These are phyloP conservation scores for Anguilla megastoma DNA, from an alignment of 2,797 vertebrate genomes.

Conservation along the genomic window DNA sequence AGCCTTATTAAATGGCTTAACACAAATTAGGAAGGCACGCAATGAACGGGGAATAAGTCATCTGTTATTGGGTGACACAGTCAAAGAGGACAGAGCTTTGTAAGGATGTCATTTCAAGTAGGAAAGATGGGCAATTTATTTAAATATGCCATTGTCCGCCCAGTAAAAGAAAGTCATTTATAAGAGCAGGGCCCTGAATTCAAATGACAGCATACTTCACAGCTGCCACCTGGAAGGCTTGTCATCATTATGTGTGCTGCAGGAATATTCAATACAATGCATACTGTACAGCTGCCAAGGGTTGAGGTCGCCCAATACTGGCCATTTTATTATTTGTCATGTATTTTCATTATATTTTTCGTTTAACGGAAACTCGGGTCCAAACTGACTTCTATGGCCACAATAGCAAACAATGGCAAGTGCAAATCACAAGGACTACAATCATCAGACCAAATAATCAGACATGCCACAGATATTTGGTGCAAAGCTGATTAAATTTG, in stretches of 20 bases:
- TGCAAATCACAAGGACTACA: neutral
- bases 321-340: neutral
- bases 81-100: slow-evolving; percentile 25
- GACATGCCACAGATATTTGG: neutral
- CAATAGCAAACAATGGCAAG: neutral
- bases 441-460: neutral
- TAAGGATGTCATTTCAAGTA: slow-evolving; percentile 26
- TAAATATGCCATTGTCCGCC: slow-evolving; percentile 33
- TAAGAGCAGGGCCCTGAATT: slow-evolving; percentile 18
- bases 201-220: slow-evolving; percentile 1
- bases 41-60: slow-evolving; percentile 23
- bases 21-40: neutral
- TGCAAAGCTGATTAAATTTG: too few species aligned
- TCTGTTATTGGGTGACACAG: slow-evolving; percentile 9
- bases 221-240: slow-evolving; percentile 15
- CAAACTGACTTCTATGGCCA: neutral
- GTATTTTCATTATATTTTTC: neutral
- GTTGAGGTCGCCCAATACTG: neutral
- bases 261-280: neutral
- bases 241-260: neutral
- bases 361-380: neutral
- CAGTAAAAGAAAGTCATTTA: neutral
- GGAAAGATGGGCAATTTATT: slow-evolving; percentile 35
- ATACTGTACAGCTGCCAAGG: neutral
- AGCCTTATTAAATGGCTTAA: slow-evolving; percentile 12